Percentiles rank a stretch among this genome's conserved stretches.
phyloP scores from a whole-genome alignment of 2,888 invertebrate genomes.

The Acrobasis repandana region DNA sequence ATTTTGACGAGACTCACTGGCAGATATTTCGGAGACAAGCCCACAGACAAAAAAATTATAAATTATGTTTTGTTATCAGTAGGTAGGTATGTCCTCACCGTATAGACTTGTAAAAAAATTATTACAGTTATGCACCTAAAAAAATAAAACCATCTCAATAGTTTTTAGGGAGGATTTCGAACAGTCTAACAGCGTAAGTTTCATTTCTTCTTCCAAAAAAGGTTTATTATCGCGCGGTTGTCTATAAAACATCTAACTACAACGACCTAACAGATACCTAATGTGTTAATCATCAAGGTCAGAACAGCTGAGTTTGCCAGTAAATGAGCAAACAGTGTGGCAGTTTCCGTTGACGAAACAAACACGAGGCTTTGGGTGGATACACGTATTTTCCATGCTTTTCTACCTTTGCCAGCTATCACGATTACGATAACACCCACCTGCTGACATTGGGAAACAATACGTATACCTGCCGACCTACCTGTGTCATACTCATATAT shows the following conservation, averaged over 20 bases:
- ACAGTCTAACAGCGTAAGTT: background rate
- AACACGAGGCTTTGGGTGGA: constrained; percentile 30
- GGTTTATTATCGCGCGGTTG: background rate
- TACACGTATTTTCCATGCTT: constrained; percentile 8
- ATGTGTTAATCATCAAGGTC: constrained; percentile 26
- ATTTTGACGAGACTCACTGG: too few relatives aligned
- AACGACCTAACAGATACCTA: constrained; percentile 15
- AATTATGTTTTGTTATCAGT: too few relatives aligned
- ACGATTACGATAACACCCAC: background rate
- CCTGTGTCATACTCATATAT: too few relatives aligned
- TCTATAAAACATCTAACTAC: background rate
- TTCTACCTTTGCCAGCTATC: background rate
- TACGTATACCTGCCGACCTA: too few relatives aligned
- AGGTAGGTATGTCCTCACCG: too few relatives aligned
- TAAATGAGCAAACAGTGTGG: constrained; percentile 38
- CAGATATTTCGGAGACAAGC: too few relatives aligned
- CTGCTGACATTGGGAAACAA: background rate
- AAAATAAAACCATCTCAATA: too few relatives aligned
- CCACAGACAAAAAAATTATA: too few relatives aligned
- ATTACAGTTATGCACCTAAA: too few relatives aligned
- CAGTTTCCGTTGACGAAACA: constrained; percentile 44
- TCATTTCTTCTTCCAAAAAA: background rate
- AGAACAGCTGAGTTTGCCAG: constrained; percentile 37
- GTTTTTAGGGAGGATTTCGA: too few relatives aligned
- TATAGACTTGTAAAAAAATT: too few relatives aligned